These are phyloP conservation scores for Sclerodermus sp. DNA, from an alignment of 2,888 invertebrate genomes.

Conservation along the genomic window DNA sequence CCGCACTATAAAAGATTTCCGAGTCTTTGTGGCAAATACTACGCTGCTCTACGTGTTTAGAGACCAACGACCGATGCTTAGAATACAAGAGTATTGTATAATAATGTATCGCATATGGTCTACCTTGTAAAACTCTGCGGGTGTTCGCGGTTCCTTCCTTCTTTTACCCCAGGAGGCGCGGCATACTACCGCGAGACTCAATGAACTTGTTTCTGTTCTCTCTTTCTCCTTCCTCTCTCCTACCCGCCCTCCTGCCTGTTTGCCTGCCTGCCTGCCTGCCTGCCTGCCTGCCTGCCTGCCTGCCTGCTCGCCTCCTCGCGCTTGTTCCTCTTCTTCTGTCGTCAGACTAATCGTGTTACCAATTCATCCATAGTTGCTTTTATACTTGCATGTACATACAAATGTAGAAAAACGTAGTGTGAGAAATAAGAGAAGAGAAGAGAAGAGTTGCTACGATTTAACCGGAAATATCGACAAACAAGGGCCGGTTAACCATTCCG, in stretches of 20 bases:
- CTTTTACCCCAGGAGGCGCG: not conserved
- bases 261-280: conserved; percentile 15
- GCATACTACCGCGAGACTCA: no score
- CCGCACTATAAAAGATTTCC: conserved; percentile 49
- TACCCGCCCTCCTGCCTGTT: not conserved
- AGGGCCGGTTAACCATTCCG: no score
- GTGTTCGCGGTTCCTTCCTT: conserved; percentile 26
- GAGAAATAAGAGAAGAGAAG: no score
- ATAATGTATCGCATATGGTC: conserved; percentile 56
- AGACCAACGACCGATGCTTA: conserved; percentile 29
- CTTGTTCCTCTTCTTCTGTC: no score
- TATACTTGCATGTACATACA: no score
- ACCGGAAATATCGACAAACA: no score
- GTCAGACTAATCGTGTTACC: no score
- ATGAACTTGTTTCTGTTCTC: no score
- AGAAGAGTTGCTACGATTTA: no score
- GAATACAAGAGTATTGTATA: conserved; percentile 42
- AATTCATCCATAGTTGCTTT: no score
- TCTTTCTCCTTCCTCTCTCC: not conserved
- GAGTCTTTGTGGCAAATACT: conserved; percentile 46
- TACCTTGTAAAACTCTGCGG: conserved; percentile 57
- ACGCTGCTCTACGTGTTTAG: conserved; percentile 16
- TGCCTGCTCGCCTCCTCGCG: not conserved
- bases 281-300: no score
- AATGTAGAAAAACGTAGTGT: no score